phyloP scores from a whole-genome alignment of 2,888 invertebrate genomes.

The Melieria picta region DNA sequence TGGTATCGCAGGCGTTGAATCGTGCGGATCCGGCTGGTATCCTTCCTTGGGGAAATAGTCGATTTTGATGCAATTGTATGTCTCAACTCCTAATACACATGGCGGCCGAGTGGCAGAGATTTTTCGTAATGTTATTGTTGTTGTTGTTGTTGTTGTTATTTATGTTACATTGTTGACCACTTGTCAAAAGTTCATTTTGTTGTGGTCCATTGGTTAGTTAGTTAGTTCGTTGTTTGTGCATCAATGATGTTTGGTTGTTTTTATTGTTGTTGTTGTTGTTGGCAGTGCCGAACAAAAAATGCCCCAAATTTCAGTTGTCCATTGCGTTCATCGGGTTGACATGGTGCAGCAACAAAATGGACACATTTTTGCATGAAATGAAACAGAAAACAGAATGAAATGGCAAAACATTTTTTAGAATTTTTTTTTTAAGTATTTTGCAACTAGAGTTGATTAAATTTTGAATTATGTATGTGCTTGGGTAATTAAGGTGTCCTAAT shows the following conservation, averaged over 20 bases:
- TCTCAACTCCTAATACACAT: conserved; percentile 53
- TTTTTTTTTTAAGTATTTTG: too few species aligned
- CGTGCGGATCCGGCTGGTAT: conserved; percentile 87
- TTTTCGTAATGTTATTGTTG: conserved; percentile 17
- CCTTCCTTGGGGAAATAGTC: conserved; percentile 89
- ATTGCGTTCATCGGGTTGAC: neutral
- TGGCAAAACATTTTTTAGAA: too few species aligned
- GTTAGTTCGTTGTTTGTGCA: neutral
- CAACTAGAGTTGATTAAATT: too few species aligned
- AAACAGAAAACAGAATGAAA: neutral
- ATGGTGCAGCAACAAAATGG: neutral
- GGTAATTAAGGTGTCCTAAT: too few species aligned
- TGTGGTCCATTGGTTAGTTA: neutral
- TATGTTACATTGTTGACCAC: conserved; percentile 43
- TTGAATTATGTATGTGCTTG: too few species aligned
- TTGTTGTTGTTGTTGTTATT: conserved; percentile 24
- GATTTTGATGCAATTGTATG: conserved; percentile 77
- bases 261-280: neutral
- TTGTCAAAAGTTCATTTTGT: conserved; percentile 26
- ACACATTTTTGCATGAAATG: neutral
- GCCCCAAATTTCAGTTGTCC: neutral
- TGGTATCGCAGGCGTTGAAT: conserved; percentile 92
- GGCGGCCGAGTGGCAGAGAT: conserved; percentile 19
- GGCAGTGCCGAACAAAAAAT: too few species aligned
- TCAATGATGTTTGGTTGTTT: neutral